phyloP scores from a whole-genome alignment of 2,888 invertebrate species.

The Drosophila monieri region DNA sequence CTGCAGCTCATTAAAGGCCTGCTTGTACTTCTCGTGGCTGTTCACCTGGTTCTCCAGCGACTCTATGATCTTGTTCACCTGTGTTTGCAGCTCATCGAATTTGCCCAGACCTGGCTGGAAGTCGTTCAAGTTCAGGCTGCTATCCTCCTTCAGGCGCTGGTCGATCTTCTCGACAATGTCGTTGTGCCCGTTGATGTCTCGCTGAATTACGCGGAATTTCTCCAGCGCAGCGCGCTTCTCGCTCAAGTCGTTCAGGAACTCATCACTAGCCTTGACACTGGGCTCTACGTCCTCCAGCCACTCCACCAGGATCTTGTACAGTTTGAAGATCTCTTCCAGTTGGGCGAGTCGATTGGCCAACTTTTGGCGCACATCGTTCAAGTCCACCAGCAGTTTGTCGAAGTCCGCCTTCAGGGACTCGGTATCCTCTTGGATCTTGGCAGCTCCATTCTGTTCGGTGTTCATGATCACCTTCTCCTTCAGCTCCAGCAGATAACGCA shows the following conservation, averaged over 20 bases:
- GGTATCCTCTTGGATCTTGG: slow-evolving; percentile 95
- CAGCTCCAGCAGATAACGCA: slow-evolving; percentile 93
- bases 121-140: slow-evolving; percentile 87
- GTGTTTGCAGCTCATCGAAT: slow-evolving; percentile 88
- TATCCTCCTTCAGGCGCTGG: slow-evolving; percentile 89
- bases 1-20: slow-evolving; percentile 91
- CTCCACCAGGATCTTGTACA: slow-evolving; percentile 91
- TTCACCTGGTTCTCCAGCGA: slow-evolving; percentile 92
- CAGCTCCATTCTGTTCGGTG: slow-evolving; percentile 94
- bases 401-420: slow-evolving; percentile 95
- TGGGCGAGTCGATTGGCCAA: slow-evolving; percentile 90
- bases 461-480: slow-evolving; percentile 97
- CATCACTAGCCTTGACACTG: slow-evolving; percentile 90
- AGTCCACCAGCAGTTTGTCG: slow-evolving; percentile 92
- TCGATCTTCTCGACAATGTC: slow-evolving; percentile 92
- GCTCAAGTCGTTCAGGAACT: slow-evolving; percentile 92
- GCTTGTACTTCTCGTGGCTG: slow-evolving; percentile 94
- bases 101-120: slow-evolving; percentile 89
- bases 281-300: slow-evolving; percentile 96
- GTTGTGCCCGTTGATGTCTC: slow-evolving; percentile 92
- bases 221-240: slow-evolving; percentile 96
- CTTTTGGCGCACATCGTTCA: slow-evolving; percentile 91
- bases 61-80: slow-evolving; percentile 88
- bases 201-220: slow-evolving; percentile 92
- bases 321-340: slow-evolving; percentile 94